Base-by-base conservation (phyloP, 2,797 vertebrate species). In the Choloepus didactylus region DNA sequence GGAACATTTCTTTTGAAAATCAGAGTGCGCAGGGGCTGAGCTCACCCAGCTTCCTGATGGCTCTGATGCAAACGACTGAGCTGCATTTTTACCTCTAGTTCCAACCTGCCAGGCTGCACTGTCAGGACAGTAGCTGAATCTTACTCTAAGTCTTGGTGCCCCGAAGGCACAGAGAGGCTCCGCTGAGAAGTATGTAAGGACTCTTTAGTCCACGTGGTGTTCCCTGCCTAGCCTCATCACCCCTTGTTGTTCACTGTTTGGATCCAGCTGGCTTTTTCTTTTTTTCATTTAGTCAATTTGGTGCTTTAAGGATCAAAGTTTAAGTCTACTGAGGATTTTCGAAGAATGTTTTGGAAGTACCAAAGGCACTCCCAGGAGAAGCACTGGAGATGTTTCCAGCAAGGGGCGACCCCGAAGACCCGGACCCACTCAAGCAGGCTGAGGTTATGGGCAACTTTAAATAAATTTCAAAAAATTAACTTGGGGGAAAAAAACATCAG, bases 391-490 rank as follows among this genome's bases (percentile, higher is more conserved):
- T 41, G 49, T 73, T 83, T 90, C 6, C 23, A 12, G 31, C 10
- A 3, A 64, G 10, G 11, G 38, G 31, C 56, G 31, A 56, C 56
- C 70, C 11, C 11, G 35, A 31, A 5, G 3, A 27, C 67, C 38
- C 2, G 0, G 29, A 29, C 56, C 44, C 16, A 8, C 23, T 19
- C 12, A 8, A 1, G 0, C 23, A 54, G 31, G 70, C 10, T 35
- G 46, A 4, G 31, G 5, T 5, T 59, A 59, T 5, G 19, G 38
- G 44, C 31, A 1, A 60, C 44, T 60, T 85, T 35, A 73, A 73
- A 12, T 27, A 60, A 27, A 69, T 2, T 56, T 49, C 60, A 66
- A 51, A 31, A 81, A 62, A 87, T 72, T 25, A 92, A 91, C 35
- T 38, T 56, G 67, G 59, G 49, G 5, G 14, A 27, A 73, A 46